Evolutionary conservation across 2,797 vertebrate genomes (phyloP).

Genomic region (Margarornis squamiger): DNA sequence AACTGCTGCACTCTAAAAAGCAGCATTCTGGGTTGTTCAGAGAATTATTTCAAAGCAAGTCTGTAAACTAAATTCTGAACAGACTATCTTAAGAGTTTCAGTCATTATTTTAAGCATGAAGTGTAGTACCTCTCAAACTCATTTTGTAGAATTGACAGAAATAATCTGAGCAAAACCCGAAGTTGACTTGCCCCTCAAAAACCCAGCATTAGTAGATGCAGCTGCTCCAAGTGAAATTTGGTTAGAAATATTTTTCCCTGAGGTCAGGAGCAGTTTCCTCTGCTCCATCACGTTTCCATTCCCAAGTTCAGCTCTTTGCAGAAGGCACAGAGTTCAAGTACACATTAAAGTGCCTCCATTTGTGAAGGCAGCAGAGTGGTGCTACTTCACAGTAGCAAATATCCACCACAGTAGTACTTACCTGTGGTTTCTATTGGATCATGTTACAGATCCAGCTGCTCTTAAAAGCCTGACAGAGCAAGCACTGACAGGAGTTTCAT

Average conservation of each 20-base stretch:
- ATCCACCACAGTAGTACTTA: neutral
- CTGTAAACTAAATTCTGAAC: neutral
- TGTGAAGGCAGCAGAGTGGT: neutral
- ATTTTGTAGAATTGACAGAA: neutral
- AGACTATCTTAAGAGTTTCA: neutral
- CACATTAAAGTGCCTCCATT: neutral
- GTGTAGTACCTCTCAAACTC: neutral
- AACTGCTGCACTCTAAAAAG: neutral
- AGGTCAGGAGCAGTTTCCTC: neutral
- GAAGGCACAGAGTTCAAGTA: neutral
- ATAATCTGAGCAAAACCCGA: neutral
- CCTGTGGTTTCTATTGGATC: neutral
- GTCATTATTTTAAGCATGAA: neutral
- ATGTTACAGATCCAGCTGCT: neutral
- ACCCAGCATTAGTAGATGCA: neutral
- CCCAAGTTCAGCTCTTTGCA: neutral
- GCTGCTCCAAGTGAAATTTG: neutral
- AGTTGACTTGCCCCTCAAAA: neutral
- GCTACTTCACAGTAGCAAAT: neutral
- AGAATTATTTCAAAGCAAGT: neutral
- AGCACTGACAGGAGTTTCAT: neutral
- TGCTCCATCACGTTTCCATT: neutral
- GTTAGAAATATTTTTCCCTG: neutral
- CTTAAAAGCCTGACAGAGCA: neutral
- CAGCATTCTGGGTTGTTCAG: neutral